Evolutionary conservation across 2,113 vertebrate species (phyloP).

Genomic region (Jacana jacana): DNA sequence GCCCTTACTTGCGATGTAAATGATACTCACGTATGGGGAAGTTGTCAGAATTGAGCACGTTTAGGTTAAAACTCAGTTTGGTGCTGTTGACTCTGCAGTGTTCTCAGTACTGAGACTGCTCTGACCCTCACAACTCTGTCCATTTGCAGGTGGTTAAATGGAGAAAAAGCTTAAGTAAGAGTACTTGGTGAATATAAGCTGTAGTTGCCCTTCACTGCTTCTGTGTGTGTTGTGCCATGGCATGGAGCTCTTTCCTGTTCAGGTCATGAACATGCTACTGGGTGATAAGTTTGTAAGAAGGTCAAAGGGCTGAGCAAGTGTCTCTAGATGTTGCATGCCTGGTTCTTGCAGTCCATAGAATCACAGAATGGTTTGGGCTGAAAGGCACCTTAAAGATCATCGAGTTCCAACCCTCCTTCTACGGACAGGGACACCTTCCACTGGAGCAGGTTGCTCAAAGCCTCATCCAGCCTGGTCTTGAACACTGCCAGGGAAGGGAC

Average conservation of each 20-base stretch:
- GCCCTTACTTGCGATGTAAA: not conserved
- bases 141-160: not conserved
- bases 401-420: too few relatives aligned
- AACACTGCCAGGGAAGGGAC: too few relatives aligned
- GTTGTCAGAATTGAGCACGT: not conserved
- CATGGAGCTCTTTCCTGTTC: not conserved
- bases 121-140: not conserved
- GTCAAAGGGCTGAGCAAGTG: not conserved
- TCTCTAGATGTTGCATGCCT: rapidly evolving
- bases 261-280: not conserved
- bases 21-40: not conserved
- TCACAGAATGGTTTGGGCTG: too few relatives aligned
- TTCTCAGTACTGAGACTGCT: not conserved
- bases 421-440: too few relatives aligned
- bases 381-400: too few relatives aligned
- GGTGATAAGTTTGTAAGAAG: not conserved
- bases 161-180: not conserved
- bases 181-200: not conserved
- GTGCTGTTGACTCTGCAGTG: not conserved
- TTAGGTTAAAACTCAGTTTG: not conserved
- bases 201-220: not conserved
- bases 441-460: too few relatives aligned
- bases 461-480: too few relatives aligned
- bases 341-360: not conserved
- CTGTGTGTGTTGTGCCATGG: not conserved